Evolutionary conservation across 2,888 invertebrate species (phyloP), one percentile per base, ranked within the genome.

Genomic region (Holacanthella duospinosa): DNA sequence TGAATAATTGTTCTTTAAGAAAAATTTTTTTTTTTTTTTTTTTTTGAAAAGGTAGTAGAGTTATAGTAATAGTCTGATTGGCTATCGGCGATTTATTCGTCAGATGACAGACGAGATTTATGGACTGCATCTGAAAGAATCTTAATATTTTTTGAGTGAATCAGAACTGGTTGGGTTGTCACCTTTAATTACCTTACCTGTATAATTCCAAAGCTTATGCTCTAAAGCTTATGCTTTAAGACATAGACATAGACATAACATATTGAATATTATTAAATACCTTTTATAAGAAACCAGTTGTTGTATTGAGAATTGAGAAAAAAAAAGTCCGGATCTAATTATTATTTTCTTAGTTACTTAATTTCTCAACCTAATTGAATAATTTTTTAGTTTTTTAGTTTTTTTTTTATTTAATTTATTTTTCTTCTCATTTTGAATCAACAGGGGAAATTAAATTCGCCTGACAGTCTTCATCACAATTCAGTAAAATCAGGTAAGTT

Each of bases 391-490:
- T n/a, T n/a, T n/a, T n/a, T n/a, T n/a, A n/a, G n/a, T n/a, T n/a
- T n/a, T n/a, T n/a, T n/a, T n/a, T n/a, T 55, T 24, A 55, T 55
- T 55, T 21, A 55, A 55, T 55, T n/a, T 48, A 48, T 16, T 21
- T 12, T 58, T 57, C 26, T 54, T 57, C 66, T 69, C 68, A 66
- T 68, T 70, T 81, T 82, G 36, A 36, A 36, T 36, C 16, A 6
- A 62, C 81, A 84, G 84, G 83, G 83, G 55, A 84, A 84, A 76
- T 82, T 83, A 83, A 82, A 80, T 72, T 81, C 82, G 4, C 80
- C 80, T 4, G 83, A 83, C 65, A 82, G 81, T 6, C 76, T 80
- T 6, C 76, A 81, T 59, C 80, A 79, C 43, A 76, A 71, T 80
- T 71, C 75, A 62, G 74, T 77, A 73, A 76, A 76, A 73, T 77